Evolutionary conservation across 2,888 invertebrate species (phyloP).

Genomic region (Urechis unicinctus): DNA sequence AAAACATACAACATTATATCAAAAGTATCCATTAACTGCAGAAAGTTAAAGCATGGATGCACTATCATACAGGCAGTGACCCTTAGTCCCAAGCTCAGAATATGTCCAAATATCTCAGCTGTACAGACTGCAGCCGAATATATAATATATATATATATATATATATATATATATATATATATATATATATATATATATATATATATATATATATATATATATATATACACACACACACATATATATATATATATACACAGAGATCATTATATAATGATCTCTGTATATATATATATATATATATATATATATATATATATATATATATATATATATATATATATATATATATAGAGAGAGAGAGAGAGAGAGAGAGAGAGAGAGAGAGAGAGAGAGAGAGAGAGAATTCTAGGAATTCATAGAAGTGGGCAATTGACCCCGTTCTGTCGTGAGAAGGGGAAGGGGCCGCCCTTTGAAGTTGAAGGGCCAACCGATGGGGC

Average conservation of each 20-base stretch:
- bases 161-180: constrained; percentile 2
- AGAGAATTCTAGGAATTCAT: background rate
- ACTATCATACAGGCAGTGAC: constrained; percentile 15
- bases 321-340: constrained; percentile 3
- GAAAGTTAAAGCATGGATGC: background rate
- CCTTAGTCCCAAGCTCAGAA: too few species aligned
- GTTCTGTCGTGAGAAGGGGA: background rate
- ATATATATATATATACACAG: background rate
- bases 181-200: background rate
- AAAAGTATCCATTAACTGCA: background rate
- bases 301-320: constrained; percentile 3
- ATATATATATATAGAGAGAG: too few species aligned
- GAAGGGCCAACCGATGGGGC: background rate
- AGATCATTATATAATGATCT: background rate
- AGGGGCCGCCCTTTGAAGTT: background rate
- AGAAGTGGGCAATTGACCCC: background rate
- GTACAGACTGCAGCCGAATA: too few species aligned
- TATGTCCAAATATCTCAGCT: too few species aligned
- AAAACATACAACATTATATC: background rate
- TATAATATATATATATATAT: too few species aligned
- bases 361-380: constrained; percentile 1
- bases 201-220: background rate
- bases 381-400: constrained; percentile 4
- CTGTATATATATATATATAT: background rate
- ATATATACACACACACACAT: background rate